Base-by-base conservation (phyloP, 2,888 invertebrate genomes). In the Plutella xylostella region DNA sequence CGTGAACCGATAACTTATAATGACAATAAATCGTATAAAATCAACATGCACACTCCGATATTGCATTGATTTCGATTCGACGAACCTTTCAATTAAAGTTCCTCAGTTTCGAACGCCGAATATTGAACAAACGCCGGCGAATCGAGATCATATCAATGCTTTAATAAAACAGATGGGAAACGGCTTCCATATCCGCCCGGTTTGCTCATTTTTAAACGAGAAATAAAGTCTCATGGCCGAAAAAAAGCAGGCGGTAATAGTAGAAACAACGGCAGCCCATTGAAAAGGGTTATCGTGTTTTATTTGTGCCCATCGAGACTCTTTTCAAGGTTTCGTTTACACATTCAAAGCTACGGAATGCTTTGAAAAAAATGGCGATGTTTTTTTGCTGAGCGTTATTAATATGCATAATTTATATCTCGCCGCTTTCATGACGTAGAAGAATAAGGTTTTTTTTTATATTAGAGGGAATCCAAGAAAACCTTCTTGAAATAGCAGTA, bases 101-200 rank as follows among this genome's bases (percentile, higher is more conserved):
- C 39, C 30, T 34, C 42, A 44, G 44, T 49, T 49, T 33, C 43
- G 30, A 31, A 39, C 38, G 30, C 40, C 30, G 42, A 33, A 18
- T 34, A 34, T 46, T 42, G 52, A 61, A 67, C 58, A 62, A 71
- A 65, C 62, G 57, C 54, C 61, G 60, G n/a, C n/a, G n/a, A n/a
- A 63, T 66, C 58, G 66, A 73, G 78, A 80, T 79, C 72, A 72
- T 78, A 79, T 80, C 77, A 67, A 68, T 65, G 69, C 73, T 79
- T 79, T 79, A 79, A 80, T 79, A 77, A 79, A 79, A 74, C 79
- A 79, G 76, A 71, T 69, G 75, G 72, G 62, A 69, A 70, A 70
- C 68, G 65, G 64, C 68, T 65, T 58, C 72, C 71, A 72, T 78
- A 78, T 80, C 78, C 79, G 76, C 11, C 28, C 11, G 28, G 72